These are phyloP conservation scores for Corapipo altera DNA, from an alignment of 2,113 vertebrate genomes.

Conservation along the genomic window DNA sequence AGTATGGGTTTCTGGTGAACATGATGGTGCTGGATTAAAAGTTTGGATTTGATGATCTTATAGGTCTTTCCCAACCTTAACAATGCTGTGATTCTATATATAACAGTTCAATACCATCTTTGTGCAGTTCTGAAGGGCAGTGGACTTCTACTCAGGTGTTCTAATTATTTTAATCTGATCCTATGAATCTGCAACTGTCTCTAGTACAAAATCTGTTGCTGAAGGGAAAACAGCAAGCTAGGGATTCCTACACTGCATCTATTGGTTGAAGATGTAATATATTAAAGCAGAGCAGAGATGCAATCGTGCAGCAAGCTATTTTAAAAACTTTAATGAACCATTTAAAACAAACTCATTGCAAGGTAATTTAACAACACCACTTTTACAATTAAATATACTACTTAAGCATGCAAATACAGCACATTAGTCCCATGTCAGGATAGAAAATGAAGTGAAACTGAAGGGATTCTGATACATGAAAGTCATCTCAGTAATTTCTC, in stretches of 20 bases:
- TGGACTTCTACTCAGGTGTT: neutral
- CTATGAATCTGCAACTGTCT: neutral
- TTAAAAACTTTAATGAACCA: constrained; percentile 73
- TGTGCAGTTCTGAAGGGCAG: neutral
- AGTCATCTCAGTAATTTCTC: constrained; percentile 70
- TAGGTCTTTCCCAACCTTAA: neutral
- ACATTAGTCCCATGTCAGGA: constrained; percentile 73
- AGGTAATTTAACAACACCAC: constrained; percentile 73
- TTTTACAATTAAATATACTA: constrained; percentile 78
- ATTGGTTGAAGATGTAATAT: constrained; percentile 38
- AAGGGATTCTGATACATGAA: constrained; percentile 71
- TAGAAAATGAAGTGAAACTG: constrained; percentile 72
- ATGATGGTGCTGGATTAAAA: neutral
- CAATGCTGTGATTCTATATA: neutral
- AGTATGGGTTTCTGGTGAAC: neutral
- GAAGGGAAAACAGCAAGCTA: neutral
- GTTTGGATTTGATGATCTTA: neutral
- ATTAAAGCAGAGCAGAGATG: constrained; percentile 60
- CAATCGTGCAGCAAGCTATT: constrained; percentile 62
- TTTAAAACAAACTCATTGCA: constrained; percentile 79
- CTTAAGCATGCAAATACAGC: constrained; percentile 70
- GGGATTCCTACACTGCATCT: constrained; percentile 7
- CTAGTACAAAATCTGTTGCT: neutral
- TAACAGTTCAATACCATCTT: neutral
- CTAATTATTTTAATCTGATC: neutral